Evolutionary conservation across 2,797 vertebrate genomes (phyloP).

Genomic region (Okamejei kenojei): DNA sequence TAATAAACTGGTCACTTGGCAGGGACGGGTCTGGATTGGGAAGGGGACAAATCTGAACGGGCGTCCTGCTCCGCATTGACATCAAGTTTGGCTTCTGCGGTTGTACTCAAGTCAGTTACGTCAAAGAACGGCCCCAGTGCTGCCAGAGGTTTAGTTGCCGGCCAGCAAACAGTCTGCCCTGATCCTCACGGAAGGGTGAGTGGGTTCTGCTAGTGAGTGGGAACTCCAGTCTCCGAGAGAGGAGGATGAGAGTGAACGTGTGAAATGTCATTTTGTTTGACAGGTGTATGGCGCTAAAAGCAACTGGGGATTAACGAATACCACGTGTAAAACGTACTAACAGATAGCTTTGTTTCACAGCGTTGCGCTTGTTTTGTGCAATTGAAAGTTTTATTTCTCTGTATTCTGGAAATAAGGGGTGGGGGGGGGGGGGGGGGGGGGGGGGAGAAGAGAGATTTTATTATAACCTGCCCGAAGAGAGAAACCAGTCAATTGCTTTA

Average conservation of each 20-base stretch:
- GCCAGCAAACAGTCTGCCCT: background rate
- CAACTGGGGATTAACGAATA: background rate
- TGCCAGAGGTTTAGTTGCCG: background rate
- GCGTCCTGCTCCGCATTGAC: background rate
- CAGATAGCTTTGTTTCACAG: background rate
- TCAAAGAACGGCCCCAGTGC: background rate
- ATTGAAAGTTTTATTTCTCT: no score
- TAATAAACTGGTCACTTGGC: background rate
- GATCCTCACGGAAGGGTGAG: background rate
- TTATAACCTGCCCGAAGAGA: no score
- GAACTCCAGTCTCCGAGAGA: no score
- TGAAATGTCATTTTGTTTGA: background rate
- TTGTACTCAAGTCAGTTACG: background rate
- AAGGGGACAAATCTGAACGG: background rate
- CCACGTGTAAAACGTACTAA: background rate
- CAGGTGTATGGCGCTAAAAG: background rate
- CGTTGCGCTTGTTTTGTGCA: no score
- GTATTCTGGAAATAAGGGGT: no score
- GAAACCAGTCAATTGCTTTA: constrained; percentile 31
- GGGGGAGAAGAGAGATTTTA: no score
- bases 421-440: background rate
- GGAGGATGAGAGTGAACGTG: background rate
- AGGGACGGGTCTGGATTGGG: background rate
- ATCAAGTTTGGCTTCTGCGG: background rate
- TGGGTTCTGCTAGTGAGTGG: background rate